Percentiles rank a stretch among this genome's conserved stretches.
phyloP scores from a whole-genome alignment of 2,113 vertebrate genomes.

The Pipa parva region DNA sequence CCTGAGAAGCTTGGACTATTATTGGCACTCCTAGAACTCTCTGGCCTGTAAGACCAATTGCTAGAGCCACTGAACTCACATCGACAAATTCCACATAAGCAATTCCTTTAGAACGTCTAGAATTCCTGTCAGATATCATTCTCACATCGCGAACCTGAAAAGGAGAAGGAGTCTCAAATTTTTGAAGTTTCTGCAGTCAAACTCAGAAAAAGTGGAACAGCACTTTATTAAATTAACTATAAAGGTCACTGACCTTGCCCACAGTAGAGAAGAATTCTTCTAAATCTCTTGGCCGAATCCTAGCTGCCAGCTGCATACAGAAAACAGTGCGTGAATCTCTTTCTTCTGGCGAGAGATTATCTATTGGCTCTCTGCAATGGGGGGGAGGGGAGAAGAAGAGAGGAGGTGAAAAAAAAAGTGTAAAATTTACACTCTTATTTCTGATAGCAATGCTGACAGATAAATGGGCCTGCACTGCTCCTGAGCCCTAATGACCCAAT shows the following conservation, averaged over 20 bases:
- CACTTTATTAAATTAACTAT: too few relatives aligned
- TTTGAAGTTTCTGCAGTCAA: too few relatives aligned
- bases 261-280: conserved; percentile 98
- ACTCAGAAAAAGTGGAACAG: too few relatives aligned
- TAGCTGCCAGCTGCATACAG: conserved; percentile 95
- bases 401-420: too few relatives aligned
- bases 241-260: conserved; percentile 79
- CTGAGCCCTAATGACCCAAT: too few relatives aligned
- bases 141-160: conserved; percentile 88
- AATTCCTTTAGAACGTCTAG: conserved; percentile 92
- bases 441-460: too few relatives aligned
- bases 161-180: conserved; percentile 18
- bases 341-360: conserved; percentile 92
- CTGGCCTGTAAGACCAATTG: conserved; percentile 92
- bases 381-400: too few relatives aligned
- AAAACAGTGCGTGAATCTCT: conserved; percentile 93
- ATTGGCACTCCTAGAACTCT: conserved; percentile 93
- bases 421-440: too few relatives aligned
- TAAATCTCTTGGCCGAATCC: conserved; percentile 89
- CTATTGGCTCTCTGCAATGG: conserved; percentile 79
- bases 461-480: too few relatives aligned
- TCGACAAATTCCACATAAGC: conserved; percentile 96
- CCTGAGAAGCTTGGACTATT: conserved; percentile 95
- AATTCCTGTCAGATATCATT: conserved; percentile 97
- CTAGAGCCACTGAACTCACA: conserved; percentile 90